phyloP scores from a whole-genome alignment of 2,797 vertebrate genomes.

The Artibeus jamaicensis region DNA sequence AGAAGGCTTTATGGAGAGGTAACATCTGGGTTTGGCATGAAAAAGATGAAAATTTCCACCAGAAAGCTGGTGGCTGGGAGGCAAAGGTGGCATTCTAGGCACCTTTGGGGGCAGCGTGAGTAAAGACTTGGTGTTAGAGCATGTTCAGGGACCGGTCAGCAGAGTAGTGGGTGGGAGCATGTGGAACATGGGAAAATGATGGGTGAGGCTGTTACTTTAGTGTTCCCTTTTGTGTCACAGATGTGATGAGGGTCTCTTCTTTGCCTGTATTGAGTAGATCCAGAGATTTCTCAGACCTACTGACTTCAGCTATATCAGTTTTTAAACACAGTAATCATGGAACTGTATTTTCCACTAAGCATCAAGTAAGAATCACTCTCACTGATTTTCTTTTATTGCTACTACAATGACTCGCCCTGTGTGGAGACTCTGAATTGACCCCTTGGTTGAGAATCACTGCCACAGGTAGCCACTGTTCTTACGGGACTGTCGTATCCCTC shows the following conservation, averaged over 20 bases:
- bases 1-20: constrained; percentile 2
- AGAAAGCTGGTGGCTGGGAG: background rate
- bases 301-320: background rate
- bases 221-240: background rate
- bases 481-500: background rate
- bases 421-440: background rate
- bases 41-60: background rate
- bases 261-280: background rate
- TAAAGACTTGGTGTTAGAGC: background rate
- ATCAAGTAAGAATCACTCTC: background rate
- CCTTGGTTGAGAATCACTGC: background rate
- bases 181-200: background rate
- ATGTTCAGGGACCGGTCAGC: background rate
- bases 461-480: background rate
- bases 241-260: background rate
- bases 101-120: background rate
- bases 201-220: background rate
- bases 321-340: background rate
- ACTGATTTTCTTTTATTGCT: background rate
- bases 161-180: background rate
- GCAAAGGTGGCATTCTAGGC: background rate
- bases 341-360: background rate
- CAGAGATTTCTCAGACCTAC: background rate
- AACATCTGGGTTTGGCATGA: background rate
- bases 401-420: background rate